Base-by-base conservation (phyloP, 53 echinoderm and acorn worm genomes). In the Hippasteria phrygiana region DNA sequence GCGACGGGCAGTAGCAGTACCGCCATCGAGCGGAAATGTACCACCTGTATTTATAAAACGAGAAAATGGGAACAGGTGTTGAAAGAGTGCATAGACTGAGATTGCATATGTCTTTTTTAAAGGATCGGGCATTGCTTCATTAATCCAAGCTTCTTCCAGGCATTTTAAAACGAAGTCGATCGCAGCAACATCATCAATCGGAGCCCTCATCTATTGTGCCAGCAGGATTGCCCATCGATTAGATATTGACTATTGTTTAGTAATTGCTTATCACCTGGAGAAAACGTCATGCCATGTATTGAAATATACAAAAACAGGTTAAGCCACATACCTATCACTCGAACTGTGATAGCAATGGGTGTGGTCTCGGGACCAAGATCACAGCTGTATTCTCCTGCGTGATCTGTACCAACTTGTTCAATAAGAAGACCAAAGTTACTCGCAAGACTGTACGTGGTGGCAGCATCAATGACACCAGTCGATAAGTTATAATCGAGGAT, bases 1-100 rank as follows among this genome's bases (percentile, higher is more conserved):
- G 31, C 66, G 12, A 35, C 65, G 18, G 16, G 14, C 34, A 17
- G 40, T 46, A 14, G 67, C 48, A 14, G 11, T 66, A 16, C 65
- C 83, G 0, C 12, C 48, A 27, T 83, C 83, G 41, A 83, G 28
- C 31, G 83, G 83, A 66, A 83, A 83, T 1, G 22, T 31, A 45
- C 66, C 66, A 32, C 83, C 83, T 83, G 66, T 6, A 29, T 72
- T 20, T 2, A 10, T 41, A 5, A 75, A 28, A 75, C 20, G n/a
- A 41, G 1, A 73, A 1, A 71, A 37, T 63, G 5, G 24, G 4
- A 48, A 10, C 14, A 28, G 13, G 0, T 14, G 51, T 51, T 51
- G 51, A 8, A 51, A 51, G 51, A 51, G 14, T 14, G 16, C 51
- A 17, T 4, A 14, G 3, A 2, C 2, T 14, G 51, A 51, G 3